A percentile compares a stretch with the other conserved stretches of the same genome.
Evolutionary conservation across 2,797 vertebrate species (phyloP).

Genomic region (Melanotaenia parkinsoni): DNA sequence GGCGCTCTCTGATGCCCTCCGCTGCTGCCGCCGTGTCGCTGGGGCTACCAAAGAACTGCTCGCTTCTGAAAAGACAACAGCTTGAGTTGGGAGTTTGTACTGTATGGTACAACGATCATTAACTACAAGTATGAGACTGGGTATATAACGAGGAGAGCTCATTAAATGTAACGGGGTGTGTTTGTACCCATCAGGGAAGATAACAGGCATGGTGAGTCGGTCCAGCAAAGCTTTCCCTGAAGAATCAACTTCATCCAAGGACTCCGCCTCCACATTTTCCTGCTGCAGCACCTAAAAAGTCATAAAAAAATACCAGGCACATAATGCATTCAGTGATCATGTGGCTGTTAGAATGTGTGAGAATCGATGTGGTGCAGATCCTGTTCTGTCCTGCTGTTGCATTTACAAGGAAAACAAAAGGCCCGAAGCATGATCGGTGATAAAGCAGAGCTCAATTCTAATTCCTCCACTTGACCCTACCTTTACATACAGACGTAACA

Average conservation of each 20-base stretch:
- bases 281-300: conserved; percentile 67
- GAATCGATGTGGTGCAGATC: not conserved
- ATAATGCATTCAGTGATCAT: not conserved
- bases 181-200: conserved; percentile 95
- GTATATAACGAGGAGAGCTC: not conserved
- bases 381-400: not conserved
- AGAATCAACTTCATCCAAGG: conserved; percentile 91
- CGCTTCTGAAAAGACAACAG: conserved; percentile 83
- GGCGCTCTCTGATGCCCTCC: conserved; percentile 93
- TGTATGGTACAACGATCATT: not conserved
- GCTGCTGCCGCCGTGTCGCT: conserved; percentile 93
- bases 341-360: not conserved
- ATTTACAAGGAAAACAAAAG: not conserved
- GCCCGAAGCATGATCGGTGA: not conserved
- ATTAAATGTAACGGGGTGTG: not conserved
- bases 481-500: too few species aligned
- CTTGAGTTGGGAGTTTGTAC: not conserved
- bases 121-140: too few species aligned
- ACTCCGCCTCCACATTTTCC: conserved; percentile 79
- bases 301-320: not conserved
- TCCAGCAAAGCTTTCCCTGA: conserved; percentile 94
- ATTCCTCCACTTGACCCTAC: too few species aligned
- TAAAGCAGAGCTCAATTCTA: too few species aligned
- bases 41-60: conserved; percentile 96
- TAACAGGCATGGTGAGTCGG: conserved; percentile 91